Evolutionary conservation across 2,888 invertebrate genomes (phyloP).

Genomic region (Lasioglossum lativentre): DNA sequence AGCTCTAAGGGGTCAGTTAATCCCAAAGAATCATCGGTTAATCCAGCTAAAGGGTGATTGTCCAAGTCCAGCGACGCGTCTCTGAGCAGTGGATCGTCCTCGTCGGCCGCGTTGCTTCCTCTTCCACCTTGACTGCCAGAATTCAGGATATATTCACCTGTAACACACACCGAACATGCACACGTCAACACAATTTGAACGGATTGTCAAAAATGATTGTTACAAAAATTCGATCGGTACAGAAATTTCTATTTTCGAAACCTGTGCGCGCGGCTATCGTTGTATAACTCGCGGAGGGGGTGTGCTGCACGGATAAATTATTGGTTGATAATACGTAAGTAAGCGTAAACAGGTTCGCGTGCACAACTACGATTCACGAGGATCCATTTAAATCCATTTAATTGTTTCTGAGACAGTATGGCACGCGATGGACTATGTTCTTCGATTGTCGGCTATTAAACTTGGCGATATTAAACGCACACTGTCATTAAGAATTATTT

Average conservation of each 20-base stretch:
- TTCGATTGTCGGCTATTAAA: not conserved
- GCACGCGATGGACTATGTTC: conserved; percentile 14
- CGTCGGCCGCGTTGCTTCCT: conserved; percentile 63
- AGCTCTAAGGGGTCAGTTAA: conserved; percentile 80
- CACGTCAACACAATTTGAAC: not conserved
- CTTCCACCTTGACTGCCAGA: conserved; percentile 70
- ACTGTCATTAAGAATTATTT: not conserved
- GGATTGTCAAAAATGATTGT: not conserved
- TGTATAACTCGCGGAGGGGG: conserved; percentile 14
- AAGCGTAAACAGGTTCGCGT: conserved; percentile 69
- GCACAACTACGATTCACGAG: conserved; percentile 43
- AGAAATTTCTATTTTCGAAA: not conserved
- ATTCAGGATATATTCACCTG: conserved; percentile 85
- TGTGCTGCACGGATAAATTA: conserved; percentile 33
- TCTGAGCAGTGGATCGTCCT: conserved; percentile 73
- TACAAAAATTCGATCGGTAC: not conserved
- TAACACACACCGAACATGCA: conserved; percentile 48
- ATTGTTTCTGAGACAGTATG: conserved; percentile 57
- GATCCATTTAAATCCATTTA: conserved; percentile 58
- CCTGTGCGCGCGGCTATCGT: not conserved
- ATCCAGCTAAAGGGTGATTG: conserved; percentile 76
- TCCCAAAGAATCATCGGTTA: conserved; percentile 81
- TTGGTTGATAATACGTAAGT: conserved; percentile 47
- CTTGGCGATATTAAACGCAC: conserved; percentile 27
- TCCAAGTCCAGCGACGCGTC: conserved; percentile 76